Conservation (phyloP, 2,888 invertebrate genomes). For the Anorthoa munda region DNA sequence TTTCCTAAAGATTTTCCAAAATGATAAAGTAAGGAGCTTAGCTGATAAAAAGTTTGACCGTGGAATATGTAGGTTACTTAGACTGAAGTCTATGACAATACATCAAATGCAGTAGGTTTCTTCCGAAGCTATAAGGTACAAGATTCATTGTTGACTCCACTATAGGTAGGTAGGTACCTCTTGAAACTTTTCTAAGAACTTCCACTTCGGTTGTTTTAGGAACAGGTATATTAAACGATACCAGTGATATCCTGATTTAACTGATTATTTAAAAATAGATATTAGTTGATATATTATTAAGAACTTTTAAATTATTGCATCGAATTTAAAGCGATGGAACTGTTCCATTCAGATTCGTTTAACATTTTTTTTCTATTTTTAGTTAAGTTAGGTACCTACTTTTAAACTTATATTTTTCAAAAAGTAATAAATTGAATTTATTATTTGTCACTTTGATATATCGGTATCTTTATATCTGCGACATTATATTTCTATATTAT, state of each 20-base stretch:
- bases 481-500: not conserved
- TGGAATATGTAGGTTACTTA: not conserved
- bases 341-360: not conserved
- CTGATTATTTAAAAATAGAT: not conserved
- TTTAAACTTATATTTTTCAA: constrained; percentile 1
- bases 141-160: not conserved
- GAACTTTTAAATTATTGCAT: not conserved
- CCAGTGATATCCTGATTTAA: not conserved
- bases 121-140: not conserved
- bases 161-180: too few relatives aligned
- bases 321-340: not conserved
- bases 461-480: not conserved
- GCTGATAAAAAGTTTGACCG: not conserved
- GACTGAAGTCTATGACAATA: too few relatives aligned
- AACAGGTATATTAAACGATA: constrained; percentile 4
- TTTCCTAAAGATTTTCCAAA: not conserved
- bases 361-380: not conserved
- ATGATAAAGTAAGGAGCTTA: not conserved
- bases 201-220: not conserved
- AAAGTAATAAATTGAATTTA: constrained; percentile 9
- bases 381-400: not conserved
- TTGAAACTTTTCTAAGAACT: not conserved
- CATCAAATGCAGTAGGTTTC: not conserved
- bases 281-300: not conserved
- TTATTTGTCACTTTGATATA: constrained; percentile 15